Evolutionary conservation across 2,113 vertebrate species (phyloP).

Genomic region (Cyanoramphus novaezelandiae): DNA sequence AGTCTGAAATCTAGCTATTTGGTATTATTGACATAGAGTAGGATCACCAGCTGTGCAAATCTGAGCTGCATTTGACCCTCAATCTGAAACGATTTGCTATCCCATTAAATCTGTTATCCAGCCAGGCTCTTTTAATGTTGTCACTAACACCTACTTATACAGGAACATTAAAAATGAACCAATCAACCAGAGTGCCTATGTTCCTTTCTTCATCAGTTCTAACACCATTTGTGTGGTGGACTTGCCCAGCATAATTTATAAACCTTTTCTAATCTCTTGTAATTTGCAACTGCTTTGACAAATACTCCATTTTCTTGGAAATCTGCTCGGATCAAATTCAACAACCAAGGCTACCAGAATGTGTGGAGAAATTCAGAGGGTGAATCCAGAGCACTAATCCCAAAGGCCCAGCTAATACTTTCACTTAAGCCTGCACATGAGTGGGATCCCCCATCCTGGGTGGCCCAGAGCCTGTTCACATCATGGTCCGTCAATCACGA

Average conservation of each 20-base stretch:
- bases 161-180: not conserved
- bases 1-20: not conserved
- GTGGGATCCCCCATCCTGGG: not conserved
- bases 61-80: not conserved
- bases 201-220: not conserved
- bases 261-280: not conserved
- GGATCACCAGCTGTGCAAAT: not conserved
- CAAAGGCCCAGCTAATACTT: not conserved
- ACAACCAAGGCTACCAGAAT: not conserved
- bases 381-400: not conserved
- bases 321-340: not conserved
- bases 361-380: not conserved
- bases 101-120: not conserved
- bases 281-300: not conserved
- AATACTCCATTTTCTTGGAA: not conserved
- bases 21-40: not conserved
- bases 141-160: not conserved
- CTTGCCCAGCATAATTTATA: not conserved
- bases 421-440: fast-evolving
- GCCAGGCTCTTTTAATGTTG: not conserved
- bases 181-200: not conserved
- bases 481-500: not conserved
- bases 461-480: not conserved
- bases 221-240: not conserved
- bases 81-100: not conserved